Evolutionary conservation across 2,113 vertebrate species (phyloP).

Genomic region (Colossoma macropomum): DNA sequence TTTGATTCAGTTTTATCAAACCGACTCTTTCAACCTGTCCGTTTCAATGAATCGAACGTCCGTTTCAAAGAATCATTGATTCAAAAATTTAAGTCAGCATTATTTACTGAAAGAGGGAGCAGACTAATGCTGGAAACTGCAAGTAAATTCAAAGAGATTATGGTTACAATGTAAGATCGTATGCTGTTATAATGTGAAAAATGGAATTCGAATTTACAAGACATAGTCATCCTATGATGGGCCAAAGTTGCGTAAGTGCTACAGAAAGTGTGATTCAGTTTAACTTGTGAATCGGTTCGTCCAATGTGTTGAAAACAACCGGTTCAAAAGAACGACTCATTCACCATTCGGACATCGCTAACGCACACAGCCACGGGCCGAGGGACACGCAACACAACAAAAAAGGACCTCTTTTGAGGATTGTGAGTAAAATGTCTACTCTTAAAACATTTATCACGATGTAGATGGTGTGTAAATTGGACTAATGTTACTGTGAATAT

Average conservation of each 20-base stretch:
- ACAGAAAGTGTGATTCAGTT: neutral
- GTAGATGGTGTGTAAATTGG: neutral
- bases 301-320: neutral
- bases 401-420: conserved; percentile 22
- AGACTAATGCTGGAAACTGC: too few relatives aligned
- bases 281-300: neutral
- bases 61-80: too few relatives aligned
- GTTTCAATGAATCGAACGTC: neutral
- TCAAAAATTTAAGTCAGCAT: too few relatives aligned
- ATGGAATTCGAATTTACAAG: too few relatives aligned
- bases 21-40: neutral
- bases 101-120: too few relatives aligned
- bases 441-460: neutral
- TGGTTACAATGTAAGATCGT: too few relatives aligned
- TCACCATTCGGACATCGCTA: neutral
- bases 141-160: too few relatives aligned
- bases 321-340: neutral
- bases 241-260: too few relatives aligned
- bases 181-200: too few relatives aligned
- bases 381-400: neutral
- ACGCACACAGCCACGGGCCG: neutral
- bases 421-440: conserved; percentile 23
- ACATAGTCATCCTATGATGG: too few relatives aligned
- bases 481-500: neutral
- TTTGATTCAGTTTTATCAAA: neutral